Evolutionary conservation across 2,113 vertebrate species (phyloP).

Genomic region (Tamias sibiricus): DNA sequence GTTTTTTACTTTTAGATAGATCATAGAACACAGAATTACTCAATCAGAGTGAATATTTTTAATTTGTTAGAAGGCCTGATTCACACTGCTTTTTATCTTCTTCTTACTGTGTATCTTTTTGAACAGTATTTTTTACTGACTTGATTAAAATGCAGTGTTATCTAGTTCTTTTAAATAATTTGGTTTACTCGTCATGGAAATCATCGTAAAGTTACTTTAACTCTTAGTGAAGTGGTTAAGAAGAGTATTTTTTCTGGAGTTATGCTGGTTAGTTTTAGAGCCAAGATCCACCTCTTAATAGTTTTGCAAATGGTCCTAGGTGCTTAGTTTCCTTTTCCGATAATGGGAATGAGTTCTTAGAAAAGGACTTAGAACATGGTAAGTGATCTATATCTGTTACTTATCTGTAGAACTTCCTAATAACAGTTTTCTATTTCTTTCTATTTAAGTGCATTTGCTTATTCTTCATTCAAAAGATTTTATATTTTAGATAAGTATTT

Average conservation of each 20-base stretch:
- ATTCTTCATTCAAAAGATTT: not conserved
- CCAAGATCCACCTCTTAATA: not conserved
- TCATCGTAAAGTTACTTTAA: not conserved
- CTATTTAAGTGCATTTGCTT: not conserved
- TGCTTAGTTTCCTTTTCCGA: not conserved
- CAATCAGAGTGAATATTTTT: not conserved
- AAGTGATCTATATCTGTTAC: not conserved
- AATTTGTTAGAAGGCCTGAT: not conserved
- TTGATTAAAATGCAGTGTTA: not conserved
- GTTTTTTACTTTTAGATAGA: not conserved
- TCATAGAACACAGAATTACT: not conserved
- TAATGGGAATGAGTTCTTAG: not conserved
- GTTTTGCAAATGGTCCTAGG: not conserved
- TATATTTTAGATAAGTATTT: not conserved
- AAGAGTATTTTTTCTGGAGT: not conserved
- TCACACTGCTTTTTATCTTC: not conserved
- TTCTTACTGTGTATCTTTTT: not conserved
- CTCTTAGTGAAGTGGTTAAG: not conserved
- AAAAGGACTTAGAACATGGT: not conserved
- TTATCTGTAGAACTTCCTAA: not conserved
- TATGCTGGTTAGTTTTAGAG: not conserved
- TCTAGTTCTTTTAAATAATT: not conserved
- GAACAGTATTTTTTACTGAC: not conserved
- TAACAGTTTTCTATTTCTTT: not conserved
- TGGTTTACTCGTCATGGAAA: not conserved